Percentiles rank a stretch among this genome's conserved stretches.
Evolutionary conservation across 2,888 invertebrate species (phyloP).

Genomic region (Cerastis rubricosa): DNA sequence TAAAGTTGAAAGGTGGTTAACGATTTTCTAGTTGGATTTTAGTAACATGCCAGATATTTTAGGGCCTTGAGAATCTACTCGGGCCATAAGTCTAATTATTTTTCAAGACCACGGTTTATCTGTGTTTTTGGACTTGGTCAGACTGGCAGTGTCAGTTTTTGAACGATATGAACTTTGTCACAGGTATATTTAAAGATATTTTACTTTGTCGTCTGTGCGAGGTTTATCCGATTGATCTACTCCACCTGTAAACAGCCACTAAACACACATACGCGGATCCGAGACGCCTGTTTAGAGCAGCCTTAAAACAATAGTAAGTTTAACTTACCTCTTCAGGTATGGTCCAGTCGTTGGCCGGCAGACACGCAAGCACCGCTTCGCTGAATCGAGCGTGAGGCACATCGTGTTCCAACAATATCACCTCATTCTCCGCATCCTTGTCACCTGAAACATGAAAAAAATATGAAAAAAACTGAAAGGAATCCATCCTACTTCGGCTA

Average conservation of each 20-base stretch:
- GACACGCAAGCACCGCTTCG: conserved; percentile 97
- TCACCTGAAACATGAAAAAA: conserved; percentile 92
- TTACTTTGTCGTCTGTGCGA: neutral
- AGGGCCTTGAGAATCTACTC: neutral
- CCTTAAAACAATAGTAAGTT: neutral
- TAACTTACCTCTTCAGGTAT: conserved; percentile 94
- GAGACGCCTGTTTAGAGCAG: neutral
- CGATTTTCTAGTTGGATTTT: neutral
- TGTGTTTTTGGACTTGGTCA: neutral
- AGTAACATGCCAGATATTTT: neutral
- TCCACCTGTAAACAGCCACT: neutral
- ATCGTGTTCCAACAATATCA: conserved; percentile 98
- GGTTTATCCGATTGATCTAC: neutral
- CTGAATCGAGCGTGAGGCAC: conserved; percentile 99
- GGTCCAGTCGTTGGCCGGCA: conserved; percentile 97
- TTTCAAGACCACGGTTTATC: neutral
- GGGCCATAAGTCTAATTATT: neutral
- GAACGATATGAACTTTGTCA: neutral
- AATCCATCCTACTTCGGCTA: no score
- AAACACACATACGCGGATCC: neutral
- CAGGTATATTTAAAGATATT: neutral
- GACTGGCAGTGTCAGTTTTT: neutral
- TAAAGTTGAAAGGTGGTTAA: neutral
- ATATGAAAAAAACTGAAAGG: neutral
- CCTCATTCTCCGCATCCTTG: conserved; percentile 99